phyloP scores from a whole-genome alignment of 2,113 vertebrate species.

The Lepus timidus region DNA sequence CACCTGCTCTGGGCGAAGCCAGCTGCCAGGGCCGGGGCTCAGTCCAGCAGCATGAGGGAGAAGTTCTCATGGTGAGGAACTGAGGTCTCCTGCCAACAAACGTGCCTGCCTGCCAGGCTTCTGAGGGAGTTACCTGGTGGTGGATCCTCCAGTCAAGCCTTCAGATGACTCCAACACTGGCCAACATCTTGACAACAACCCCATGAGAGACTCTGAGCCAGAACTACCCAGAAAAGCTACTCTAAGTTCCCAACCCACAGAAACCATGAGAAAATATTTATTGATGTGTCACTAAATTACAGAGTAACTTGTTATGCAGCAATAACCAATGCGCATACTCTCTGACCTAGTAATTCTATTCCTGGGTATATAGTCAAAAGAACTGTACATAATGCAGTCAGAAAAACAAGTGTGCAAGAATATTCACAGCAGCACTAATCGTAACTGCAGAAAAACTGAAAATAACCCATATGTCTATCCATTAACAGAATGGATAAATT shows the following conservation, averaged over 20 bases:
- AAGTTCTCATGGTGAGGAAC: neutral
- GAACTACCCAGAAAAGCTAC: too few relatives aligned
- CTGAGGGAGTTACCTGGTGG: neutral
- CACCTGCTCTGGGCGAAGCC: neutral
- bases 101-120: neutral
- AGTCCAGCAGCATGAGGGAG: neutral
- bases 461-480: neutral
- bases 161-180: neutral
- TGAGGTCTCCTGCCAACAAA: neutral
- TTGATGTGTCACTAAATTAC: neutral
- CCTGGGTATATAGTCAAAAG: too few relatives aligned
- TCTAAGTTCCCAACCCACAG: too few relatives aligned
- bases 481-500: neutral
- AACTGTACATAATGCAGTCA: neutral
- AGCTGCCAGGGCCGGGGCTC: neutral
- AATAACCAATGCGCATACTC: too few relatives aligned
- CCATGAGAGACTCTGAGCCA: too few relatives aligned
- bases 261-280: too few relatives aligned
- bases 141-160: neutral
- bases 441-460: neutral
- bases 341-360: too few relatives aligned
- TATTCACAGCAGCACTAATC: neutral
- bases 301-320: too few relatives aligned
- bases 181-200: neutral
- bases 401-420: neutral